Percentiles rank a stretch among this genome's conserved stretches.
Evolutionary conservation across 1,140 invertebrate genomes (phyloP).

Genomic region (Heliconius congener): DNA sequence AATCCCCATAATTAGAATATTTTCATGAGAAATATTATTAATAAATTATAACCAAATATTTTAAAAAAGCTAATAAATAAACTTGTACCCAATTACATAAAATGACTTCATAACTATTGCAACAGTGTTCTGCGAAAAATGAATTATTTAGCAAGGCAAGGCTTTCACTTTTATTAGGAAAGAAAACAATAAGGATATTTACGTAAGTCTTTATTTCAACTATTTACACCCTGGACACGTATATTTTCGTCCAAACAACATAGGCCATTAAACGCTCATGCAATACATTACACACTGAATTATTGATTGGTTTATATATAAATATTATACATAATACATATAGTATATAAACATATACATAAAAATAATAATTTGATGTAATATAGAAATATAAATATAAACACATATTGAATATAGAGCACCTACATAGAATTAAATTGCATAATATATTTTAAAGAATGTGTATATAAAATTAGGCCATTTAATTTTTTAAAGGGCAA

Average conservation of each 20-base stretch:
- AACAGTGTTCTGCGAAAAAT: neutral
- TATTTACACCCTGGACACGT: constrained; percentile 59
- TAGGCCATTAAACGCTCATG: constrained; percentile 27
- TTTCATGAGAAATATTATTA: too few relatives aligned
- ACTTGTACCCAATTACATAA: neutral
- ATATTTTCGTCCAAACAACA: constrained; percentile 19
- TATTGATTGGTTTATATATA: constrained; percentile 39
- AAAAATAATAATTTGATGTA: neutral
- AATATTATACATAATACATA: constrained; percentile 16
- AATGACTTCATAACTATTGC: neutral
- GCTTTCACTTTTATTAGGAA: constrained; percentile 35
- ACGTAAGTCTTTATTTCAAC: constrained; percentile 60
- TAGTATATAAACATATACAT: constrained; percentile 10
- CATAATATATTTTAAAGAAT: too few relatives aligned
- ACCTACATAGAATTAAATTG: too few relatives aligned
- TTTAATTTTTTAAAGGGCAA: too few relatives aligned
- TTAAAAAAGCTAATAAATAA: neutral
- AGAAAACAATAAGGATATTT: constrained; percentile 49
- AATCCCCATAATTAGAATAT: too few relatives aligned
- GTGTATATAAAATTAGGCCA: too few relatives aligned
- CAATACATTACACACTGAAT: constrained; percentile 33
- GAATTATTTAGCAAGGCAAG: constrained; percentile 28
- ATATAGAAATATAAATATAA: too few relatives aligned
- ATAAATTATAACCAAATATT: too few relatives aligned
- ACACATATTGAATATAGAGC: too few relatives aligned